Conservation (phyloP, 2,113 vertebrate species). For the Petroica traversi region DNA sequence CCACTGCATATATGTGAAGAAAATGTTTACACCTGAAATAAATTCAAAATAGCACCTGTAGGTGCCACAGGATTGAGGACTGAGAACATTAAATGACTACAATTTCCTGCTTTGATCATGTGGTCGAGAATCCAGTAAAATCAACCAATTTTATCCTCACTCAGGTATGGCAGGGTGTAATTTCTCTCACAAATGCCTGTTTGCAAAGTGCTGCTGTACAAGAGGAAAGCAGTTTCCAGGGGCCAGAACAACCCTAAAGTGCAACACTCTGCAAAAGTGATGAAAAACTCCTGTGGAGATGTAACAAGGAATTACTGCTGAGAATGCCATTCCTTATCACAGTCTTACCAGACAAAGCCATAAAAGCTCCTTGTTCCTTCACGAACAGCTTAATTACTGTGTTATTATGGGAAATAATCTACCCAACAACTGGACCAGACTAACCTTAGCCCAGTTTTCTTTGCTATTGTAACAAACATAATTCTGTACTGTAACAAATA, state of each 20-base stretch:
- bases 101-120: background rate
- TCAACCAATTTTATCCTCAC: background rate
- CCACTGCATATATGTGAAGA: rapidly evolving
- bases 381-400: background rate
- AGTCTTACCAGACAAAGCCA: background rate
- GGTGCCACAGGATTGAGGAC: background rate
- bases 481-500: background rate
- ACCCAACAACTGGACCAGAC: background rate
- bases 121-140: background rate
- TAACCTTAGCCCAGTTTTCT: background rate
- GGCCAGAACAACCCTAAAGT: background rate
- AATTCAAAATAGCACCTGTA: background rate
- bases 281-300: background rate
- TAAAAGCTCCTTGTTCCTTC: background rate
- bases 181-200: background rate
- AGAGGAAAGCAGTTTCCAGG: background rate
- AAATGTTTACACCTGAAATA: background rate
- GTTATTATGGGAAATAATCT: background rate
- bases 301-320: rapidly evolving
- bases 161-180: background rate
- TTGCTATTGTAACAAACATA: background rate
- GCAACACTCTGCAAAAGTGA: background rate
- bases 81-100: background rate
- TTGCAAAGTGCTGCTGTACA: background rate
- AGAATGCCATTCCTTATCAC: background rate